Evolutionary conservation across 2,797 vertebrate species (phyloP), one percentile per base, ranked within the genome.

Genomic region (Crax fasciolata): DNA sequence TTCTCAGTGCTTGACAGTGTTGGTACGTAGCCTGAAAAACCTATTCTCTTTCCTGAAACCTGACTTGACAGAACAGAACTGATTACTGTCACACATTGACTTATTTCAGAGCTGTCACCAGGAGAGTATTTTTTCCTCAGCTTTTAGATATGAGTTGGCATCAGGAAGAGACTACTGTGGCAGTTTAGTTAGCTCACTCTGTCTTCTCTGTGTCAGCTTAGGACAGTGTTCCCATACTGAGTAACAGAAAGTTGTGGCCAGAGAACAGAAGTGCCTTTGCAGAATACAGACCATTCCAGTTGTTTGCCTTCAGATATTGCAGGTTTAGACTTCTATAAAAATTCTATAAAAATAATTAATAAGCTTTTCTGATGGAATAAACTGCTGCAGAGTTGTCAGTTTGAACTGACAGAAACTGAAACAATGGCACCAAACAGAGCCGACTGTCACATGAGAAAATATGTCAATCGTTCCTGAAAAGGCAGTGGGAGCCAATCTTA

Each of bases 61-160:
- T 0, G 7, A 7, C 63, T 83, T 93, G 68, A 87, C 84, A 82
- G 87, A 81, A 85, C 14, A 84, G 46, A 73, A 75, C 66, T 82
- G 76, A 94, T 95, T 59, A 38, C 89, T 95, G 87, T 89, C 87
- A 81, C 66, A 89, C 75, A 75, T 7, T 39, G 79, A 30, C 52
- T 95, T 87, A 49, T 76, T 79, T 95, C 70, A 94, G 70, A 93
- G 86, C 68, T 68, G 85, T 94, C 77, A 94, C 28, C 2, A 10
- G 27, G 39, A 73, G 32, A 30, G 15, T 91, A 68, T 67, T 91
- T 93, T 86, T 80, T 82, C 8, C 58, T 76, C 48, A 70, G 66
- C 28, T 91, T 92, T 94, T 93, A 90, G 84, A 89, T 84, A 44
- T 43, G 72, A 91, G 80, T 84, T 89, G 91, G 65, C 84, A 89